These are phyloP conservation scores for Heliconius charithonia DNA, from an alignment of 2,888 invertebrate genomes.

Conservation along the genomic window DNA sequence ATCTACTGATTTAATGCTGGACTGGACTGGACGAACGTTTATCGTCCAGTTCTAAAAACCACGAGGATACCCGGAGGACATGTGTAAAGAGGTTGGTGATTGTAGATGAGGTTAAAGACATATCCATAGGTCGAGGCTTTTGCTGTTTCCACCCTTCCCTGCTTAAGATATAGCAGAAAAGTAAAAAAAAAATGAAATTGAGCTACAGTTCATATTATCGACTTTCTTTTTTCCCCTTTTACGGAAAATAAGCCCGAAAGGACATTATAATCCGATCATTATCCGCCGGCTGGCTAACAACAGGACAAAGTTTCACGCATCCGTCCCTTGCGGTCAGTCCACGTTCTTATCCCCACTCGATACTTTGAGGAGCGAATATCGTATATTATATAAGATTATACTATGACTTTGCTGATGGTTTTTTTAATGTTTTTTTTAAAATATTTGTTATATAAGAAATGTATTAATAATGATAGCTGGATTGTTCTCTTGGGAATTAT, in stretches of 20 bases:
- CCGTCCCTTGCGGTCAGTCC: constrained; percentile 36
- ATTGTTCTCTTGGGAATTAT: no score
- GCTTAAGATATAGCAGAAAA: background rate
- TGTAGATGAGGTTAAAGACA: no score
- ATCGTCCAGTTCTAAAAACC: no score
- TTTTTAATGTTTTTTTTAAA: background rate
- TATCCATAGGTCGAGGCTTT: background rate
- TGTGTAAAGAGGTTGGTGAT: no score
- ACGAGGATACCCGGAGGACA: no score
- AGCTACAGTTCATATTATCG: background rate
- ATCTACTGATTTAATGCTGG: no score
- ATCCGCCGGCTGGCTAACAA: background rate
- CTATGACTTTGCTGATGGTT: background rate
- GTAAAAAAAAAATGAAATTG: background rate
- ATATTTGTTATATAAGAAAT: no score
- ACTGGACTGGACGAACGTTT: no score
- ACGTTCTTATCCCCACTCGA: constrained; percentile 14
- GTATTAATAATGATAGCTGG: no score
- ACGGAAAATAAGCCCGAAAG: background rate
- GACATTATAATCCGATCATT: constrained; percentile 32
- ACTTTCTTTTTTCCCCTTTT: background rate
- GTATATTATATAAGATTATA: background rate
- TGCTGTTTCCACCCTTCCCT: background rate
- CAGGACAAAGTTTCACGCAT: constrained; percentile 26
- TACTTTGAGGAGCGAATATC: constrained; percentile 1